A percentile compares a stretch with the other conserved stretches of the same genome.
Conservation (phyloP, 2,888 invertebrate genomes). For the Epirrhoe alternata region DNA sequence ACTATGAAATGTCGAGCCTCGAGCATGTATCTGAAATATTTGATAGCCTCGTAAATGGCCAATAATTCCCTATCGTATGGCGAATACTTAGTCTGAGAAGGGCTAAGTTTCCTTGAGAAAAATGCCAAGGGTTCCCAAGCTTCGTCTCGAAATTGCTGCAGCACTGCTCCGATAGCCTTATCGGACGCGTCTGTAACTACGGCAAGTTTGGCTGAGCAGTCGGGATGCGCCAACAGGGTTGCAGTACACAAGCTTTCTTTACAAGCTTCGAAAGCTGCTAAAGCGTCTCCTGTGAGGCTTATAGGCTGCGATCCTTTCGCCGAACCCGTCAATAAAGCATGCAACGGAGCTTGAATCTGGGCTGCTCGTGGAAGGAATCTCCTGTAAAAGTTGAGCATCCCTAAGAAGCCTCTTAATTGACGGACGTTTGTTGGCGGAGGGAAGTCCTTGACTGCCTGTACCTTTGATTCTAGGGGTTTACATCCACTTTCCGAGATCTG, state of each 20-base stretch:
- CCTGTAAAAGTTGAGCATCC: constrained; percentile 59
- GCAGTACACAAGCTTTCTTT: background rate
- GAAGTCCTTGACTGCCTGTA: constrained; percentile 29
- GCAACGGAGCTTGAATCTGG: background rate
- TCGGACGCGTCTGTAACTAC: constrained; percentile 7
- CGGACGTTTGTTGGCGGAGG: constrained; percentile 27
- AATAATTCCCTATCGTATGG: constrained; percentile 1
- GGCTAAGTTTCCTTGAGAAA: background rate
- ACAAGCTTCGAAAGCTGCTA: background rate
- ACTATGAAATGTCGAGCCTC: constrained; percentile 3
- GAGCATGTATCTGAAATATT: constrained; percentile 1
- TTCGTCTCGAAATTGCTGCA: background rate
- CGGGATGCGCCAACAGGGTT: background rate
- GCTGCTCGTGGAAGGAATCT: constrained; percentile 49
- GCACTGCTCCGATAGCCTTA: background rate
- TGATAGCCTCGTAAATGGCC: background rate
- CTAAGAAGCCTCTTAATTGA: constrained; percentile 44
- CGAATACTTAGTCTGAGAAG: background rate
- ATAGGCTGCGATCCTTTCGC: background rate
- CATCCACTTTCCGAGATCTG: constrained; percentile 27
- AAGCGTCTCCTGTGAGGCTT: background rate
- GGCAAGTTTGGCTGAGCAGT: constrained; percentile 4
- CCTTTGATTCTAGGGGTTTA: constrained; percentile 29
- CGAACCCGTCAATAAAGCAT: background rate
- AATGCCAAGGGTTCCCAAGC: constrained; percentile 1